These are phyloP conservation scores for Galeruca laticollis DNA, from an alignment of 2,888 invertebrate genomes.

Conservation along the genomic window DNA sequence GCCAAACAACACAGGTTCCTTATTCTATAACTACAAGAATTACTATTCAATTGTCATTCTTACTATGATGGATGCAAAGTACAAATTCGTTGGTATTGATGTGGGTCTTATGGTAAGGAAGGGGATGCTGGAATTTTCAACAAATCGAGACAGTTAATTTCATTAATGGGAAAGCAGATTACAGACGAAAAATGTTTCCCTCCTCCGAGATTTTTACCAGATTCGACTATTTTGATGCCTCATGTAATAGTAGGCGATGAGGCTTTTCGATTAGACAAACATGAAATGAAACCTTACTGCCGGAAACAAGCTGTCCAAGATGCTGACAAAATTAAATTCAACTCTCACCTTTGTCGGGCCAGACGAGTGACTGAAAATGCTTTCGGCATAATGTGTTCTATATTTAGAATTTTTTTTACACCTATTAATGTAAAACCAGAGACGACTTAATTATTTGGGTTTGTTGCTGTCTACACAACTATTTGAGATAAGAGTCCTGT, in stretches of 20 bases:
- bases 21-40: neutral
- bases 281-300: slow-evolving; percentile 41
- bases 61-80: neutral
- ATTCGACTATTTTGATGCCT: slow-evolving; percentile 33
- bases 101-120: slow-evolving; percentile 44
- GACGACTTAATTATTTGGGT: no score
- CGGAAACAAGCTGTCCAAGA: slow-evolving; percentile 31
- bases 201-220: slow-evolving; percentile 32
- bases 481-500: no score
- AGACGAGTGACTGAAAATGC: slow-evolving; percentile 6
- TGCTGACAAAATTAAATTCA: slow-evolving; percentile 23
- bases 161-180: slow-evolving; percentile 42
- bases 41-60: neutral
- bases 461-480: no score
- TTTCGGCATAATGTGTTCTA: slow-evolving; percentile 9
- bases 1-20: slow-evolving; percentile 3
- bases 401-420: neutral
- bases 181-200: slow-evolving; percentile 32
- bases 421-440: no score
- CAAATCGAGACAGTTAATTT: no score
- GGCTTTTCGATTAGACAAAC: slow-evolving; percentile 37
- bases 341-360: slow-evolving; percentile 8
- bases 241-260: slow-evolving; percentile 43
- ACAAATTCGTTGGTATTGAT: slow-evolving; percentile 43
- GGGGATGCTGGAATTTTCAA: slow-evolving; percentile 45